phyloP scores from a whole-genome alignment of 2,888 invertebrate genomes.

The Ormyrus labotus region DNA sequence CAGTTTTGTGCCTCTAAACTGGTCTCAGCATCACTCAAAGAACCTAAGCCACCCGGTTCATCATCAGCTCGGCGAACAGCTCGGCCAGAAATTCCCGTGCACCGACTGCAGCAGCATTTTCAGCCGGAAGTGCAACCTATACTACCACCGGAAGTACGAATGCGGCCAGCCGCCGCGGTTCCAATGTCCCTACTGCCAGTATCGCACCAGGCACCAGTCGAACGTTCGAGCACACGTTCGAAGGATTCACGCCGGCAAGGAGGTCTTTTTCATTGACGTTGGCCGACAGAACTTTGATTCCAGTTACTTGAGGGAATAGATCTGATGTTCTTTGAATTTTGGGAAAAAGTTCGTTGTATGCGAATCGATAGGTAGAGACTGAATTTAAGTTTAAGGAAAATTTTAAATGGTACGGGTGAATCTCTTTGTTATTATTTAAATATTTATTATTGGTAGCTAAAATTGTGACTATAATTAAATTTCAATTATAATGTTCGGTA shows the following conservation, averaged over 20 bases:
- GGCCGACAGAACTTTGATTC: slow-evolving; percentile 7
- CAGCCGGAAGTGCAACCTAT: slow-evolving; percentile 70
- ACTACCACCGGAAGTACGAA: slow-evolving; percentile 55
- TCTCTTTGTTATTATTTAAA: no score
- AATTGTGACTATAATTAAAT: no score
- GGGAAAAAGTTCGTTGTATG: no score
- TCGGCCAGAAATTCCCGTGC: slow-evolving; percentile 62
- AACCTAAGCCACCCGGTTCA: neutral
- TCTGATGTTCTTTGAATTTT: no score
- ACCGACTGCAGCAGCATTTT: slow-evolving; percentile 69
- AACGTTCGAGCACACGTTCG: slow-evolving; percentile 64
- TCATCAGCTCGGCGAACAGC: neutral
- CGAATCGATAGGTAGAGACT: no score
- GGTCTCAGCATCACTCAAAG: neutral
- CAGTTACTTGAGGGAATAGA: no score
- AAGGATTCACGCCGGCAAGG: slow-evolving; percentile 59
- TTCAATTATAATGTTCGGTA: no score
- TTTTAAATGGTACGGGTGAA: no score
- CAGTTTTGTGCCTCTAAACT: neutral
- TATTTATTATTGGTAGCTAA: no score
- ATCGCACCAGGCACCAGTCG: slow-evolving; percentile 61
- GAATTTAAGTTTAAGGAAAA: no score
- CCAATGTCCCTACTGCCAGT: slow-evolving; percentile 61
- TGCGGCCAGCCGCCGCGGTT: slow-evolving; percentile 49
- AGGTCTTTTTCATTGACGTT: slow-evolving; percentile 62